phyloP scores from a whole-genome alignment of 1,140 invertebrate genomes.

The Triops cancriformis region DNA sequence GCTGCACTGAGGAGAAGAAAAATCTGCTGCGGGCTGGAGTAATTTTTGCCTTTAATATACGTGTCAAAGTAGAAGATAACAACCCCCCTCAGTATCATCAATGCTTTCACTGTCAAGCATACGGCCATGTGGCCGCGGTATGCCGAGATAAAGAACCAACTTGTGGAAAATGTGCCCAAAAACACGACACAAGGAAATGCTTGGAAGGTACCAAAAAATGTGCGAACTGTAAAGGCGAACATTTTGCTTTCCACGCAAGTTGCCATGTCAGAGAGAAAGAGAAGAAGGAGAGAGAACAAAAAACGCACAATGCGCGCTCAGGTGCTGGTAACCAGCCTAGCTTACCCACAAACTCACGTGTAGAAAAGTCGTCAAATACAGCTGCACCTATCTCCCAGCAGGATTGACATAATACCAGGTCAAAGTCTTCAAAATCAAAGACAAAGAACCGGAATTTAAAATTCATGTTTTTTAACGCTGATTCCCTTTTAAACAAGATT shows the following conservation, averaged over 20 bases:
- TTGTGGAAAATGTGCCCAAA: constrained; percentile 16
- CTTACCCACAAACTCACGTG: background rate
- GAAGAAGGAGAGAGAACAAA: background rate
- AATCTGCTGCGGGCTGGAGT: background rate
- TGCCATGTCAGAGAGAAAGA: background rate
- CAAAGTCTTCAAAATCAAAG: constrained; percentile 18
- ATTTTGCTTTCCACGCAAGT: background rate
- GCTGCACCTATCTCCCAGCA: background rate
- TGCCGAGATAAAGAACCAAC: constrained; percentile 4
- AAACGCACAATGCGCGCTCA: background rate
- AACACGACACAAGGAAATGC: constrained; percentile 2
- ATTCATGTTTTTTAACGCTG: constrained; percentile 20
- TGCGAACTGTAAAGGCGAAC: background rate
- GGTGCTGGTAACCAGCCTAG: background rate
- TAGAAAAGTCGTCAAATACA: background rate
- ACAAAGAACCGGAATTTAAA: constrained; percentile 13
- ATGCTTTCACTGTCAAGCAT: constrained; percentile 17
- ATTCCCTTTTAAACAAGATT: constrained; percentile 22
- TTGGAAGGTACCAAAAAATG: background rate
- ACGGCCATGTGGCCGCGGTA: constrained; percentile 10
- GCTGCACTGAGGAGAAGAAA: background rate
- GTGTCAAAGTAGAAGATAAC: background rate
- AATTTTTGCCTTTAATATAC: background rate
- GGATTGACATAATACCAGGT: background rate
- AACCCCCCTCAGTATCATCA: background rate